Percentiles rank a stretch among this genome's conserved stretches.
These are phyloP conservation scores for Oncorhynchus masou DNA, from an alignment of 2,113 vertebrate species.

Conservation along the genomic window DNA sequence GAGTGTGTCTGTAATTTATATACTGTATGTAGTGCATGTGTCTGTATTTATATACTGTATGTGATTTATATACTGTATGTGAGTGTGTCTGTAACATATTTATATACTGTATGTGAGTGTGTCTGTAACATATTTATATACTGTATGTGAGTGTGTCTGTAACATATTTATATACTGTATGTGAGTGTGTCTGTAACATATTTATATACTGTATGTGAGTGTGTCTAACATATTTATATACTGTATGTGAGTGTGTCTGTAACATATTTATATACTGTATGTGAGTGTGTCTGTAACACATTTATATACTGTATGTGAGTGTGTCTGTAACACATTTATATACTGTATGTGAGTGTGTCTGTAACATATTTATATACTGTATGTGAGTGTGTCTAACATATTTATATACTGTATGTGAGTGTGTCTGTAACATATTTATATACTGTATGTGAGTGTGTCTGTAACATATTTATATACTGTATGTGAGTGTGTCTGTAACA, in stretches of 20 bases:
- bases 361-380: background rate
- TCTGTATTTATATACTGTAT: too few species aligned
- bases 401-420: constrained; percentile 51
- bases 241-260: constrained; percentile 52
- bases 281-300: too few species aligned
- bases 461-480: too few species aligned
- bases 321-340: background rate
- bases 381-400: constrained; percentile 64
- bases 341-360: constrained; percentile 17
- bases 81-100: constrained; percentile 5
- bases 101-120: constrained; percentile 21
- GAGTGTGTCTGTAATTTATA: constrained; percentile 47
- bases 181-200: too few species aligned
- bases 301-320: too few species aligned
- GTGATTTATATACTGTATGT: background rate
- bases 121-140: constrained; percentile 73
- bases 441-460: constrained; percentile 17
- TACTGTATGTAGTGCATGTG: too few species aligned
- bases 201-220: constrained; percentile 1
- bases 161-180: too few species aligned
- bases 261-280: constrained; percentile 72
- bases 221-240: background rate
- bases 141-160: too few species aligned
- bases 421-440: background rate
- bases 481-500: too few species aligned